Evolutionary conservation across 1,140 invertebrate genomes (phyloP), one percentile per base, ranked within the genome.

Genomic region (Drosophila serrata): DNA sequence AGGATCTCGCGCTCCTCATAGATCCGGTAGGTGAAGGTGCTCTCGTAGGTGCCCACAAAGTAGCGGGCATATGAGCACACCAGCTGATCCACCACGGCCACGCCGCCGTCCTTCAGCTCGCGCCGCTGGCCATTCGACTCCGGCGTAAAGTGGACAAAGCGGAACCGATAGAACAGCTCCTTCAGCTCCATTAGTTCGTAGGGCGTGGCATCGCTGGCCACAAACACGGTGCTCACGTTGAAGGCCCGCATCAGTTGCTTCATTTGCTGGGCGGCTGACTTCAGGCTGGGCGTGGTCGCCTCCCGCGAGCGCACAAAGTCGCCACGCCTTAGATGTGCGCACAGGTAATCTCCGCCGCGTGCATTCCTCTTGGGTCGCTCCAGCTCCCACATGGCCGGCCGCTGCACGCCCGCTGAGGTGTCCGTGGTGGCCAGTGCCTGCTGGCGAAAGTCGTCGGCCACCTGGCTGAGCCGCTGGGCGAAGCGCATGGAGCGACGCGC

Each of bases 1-100:
- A 99, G 91, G 70, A 99, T 98, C 94, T 99, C 98, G 46, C 99
- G 94, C 92, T 99, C 98, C 93, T 99, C 99, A 94, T 99, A 98
- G 74, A 99, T 99, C 56, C 98, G 94, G 92, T 97, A 99, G 13
- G 98, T 97, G 93, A 99, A 99, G 27, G 99, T 99, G 72, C 98
- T 99, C 90, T 98, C 97, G 91, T 96, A 94, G 1, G 97, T 98
- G 31, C 99, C 98, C 74, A 99, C 95, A 98, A 94, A 96, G 95
- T 90, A 95, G 95, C 95, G 94, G 6, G 97, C 96, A 93, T 97
- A 95, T 0, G 98, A 96, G 94, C 97, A 98, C 75, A 99, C 97
- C 81, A 99, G 97, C 94, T 99, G 99, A 93, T 99, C 98, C 61
- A 99, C 96, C 70, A 99, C 98, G 3, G 98, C 98, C 40, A 98